phyloP scores from a whole-genome alignment of 2,888 invertebrate species.

The Drosophila rellima region DNA sequence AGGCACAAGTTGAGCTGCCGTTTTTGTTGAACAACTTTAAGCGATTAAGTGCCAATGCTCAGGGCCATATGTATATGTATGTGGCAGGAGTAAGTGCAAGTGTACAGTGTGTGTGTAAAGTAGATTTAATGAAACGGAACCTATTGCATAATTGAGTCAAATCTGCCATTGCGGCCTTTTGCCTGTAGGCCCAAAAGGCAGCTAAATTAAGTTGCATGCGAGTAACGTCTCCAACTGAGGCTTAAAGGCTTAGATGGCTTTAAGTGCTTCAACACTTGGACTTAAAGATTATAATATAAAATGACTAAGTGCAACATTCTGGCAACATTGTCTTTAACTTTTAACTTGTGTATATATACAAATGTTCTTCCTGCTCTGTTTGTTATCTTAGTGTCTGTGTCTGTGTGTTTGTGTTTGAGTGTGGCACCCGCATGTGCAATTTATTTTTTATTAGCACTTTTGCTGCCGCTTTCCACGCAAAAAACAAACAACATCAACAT shows the following conservation, averaged over 20 bases:
- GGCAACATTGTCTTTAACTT: slow-evolving; percentile 21
- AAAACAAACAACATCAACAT: slow-evolving; percentile 66
- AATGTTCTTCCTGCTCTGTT: slow-evolving; percentile 1
- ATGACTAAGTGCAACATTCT: slow-evolving; percentile 43
- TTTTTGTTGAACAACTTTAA: slow-evolving; percentile 64
- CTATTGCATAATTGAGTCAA: slow-evolving; percentile 76
- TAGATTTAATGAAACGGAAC: slow-evolving; percentile 78
- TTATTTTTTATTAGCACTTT: slow-evolving; percentile 78
- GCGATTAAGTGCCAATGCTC: slow-evolving; percentile 65
- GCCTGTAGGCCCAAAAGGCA: slow-evolving; percentile 26
- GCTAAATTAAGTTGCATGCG: slow-evolving; percentile 13
- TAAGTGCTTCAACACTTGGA: slow-evolving; percentile 7
- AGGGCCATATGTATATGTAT: slow-evolving; percentile 29
- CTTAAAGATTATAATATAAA: slow-evolving; percentile 17
- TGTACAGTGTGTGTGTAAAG: slow-evolving; percentile 48
- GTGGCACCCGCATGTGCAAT: slow-evolving; percentile 64
- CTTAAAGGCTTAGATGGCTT: slow-evolving; percentile 9
- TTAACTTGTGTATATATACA: slow-evolving; percentile 17
- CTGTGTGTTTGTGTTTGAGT: slow-evolving; percentile 10
- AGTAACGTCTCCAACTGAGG: not conserved
- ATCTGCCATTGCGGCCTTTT: slow-evolving; percentile 37
- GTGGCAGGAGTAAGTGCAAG: not conserved
- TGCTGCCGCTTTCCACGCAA: slow-evolving; percentile 55
- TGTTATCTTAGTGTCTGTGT: slow-evolving; percentile 8
- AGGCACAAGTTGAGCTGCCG: slow-evolving; percentile 62